Base-by-base conservation (phyloP, 2,113 vertebrate genomes). In the Pungitius pungitius region DNA sequence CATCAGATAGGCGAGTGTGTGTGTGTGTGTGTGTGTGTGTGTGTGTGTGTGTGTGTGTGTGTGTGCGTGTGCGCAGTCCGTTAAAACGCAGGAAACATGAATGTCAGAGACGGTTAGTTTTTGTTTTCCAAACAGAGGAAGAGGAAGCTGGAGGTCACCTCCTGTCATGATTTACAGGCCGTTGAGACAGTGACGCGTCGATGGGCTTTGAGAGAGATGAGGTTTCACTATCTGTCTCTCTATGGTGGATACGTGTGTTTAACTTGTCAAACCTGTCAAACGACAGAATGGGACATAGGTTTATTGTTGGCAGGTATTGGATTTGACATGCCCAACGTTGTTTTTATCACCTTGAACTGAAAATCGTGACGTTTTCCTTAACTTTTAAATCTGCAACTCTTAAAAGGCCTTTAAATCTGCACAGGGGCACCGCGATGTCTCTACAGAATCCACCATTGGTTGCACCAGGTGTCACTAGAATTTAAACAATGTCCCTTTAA, bases 81-180 rank as follows among this genome's bases (percentile, higher is more conserved):
- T 90, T 89, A 61, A 40, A 82, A 81, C 4, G 13, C 81, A 89
- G 91, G 87, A 91, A 89, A 82, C 65, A 64, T 56, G 68, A 84
- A 59, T 49, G 69, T 78, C 52, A 80, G 56, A 76, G 82, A 75
- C 83, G 39, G 88, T 85, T 90, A 73, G 60, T 85, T 87, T 68
- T 85, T 89, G 81, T 88, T 85, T 82, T 86, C 40, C 86, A 89
- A 90, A 87, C 69, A 73, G n/a, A 77, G 60, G 87, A 90, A 81
- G 80, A 78, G 88, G 87, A 90, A 90, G 79, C 73, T 75, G 22
- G 73, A 82, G 58, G 77, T 83, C 71, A 59, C 12, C 22, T 59
- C 33, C 60, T 82, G 60, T 88, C 80, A 72, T 62, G 49, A 75
- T 80, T 74, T 61, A 35, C 59, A 26, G 70, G 60, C 73, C 42